A percentile compares a stretch with the other conserved stretches of the same genome.
phyloP scores from a whole-genome alignment of 2,888 invertebrate species.

The Abrostola tripartita region DNA sequence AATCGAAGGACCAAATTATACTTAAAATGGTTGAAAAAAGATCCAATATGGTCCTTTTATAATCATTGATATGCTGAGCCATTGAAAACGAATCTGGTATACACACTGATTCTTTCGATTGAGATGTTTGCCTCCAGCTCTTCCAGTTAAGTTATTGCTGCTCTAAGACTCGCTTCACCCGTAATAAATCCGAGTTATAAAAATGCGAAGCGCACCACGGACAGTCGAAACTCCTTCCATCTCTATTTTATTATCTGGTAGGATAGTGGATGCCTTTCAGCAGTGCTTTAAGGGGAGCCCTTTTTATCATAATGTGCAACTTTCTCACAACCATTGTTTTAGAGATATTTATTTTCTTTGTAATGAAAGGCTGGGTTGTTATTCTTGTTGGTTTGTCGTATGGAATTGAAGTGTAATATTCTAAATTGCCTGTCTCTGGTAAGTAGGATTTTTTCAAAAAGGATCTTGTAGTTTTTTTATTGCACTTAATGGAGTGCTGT shows the following conservation, averaged over 20 bases:
- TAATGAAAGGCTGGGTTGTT: conserved; percentile 39
- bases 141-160: conserved; percentile 47
- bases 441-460: conserved; percentile 23
- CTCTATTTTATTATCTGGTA: conserved; percentile 63
- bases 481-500: not conserved
- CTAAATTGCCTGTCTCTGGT: conserved; percentile 20
- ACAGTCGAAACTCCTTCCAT: conserved; percentile 60
- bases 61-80: conserved; percentile 9
- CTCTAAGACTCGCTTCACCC: conserved; percentile 62
- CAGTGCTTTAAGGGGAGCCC: conserved; percentile 41
- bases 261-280: conserved; percentile 48
- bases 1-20: not conserved
- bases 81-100: conserved; percentile 7
- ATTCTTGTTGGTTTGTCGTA: conserved; percentile 30
- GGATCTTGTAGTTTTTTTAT: conserved; percentile 6
- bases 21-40: not conserved
- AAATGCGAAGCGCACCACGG: conserved; percentile 60
- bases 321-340: conserved; percentile 45
- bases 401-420: conserved; percentile 6
- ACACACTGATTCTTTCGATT: conserved; percentile 22
- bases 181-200: conserved; percentile 68
- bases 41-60: not conserved
- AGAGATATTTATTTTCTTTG: conserved; percentile 37
- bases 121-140: conserved; percentile 30
- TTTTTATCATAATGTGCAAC: conserved; percentile 59